Evolutionary conservation across 2,888 invertebrate genomes (phyloP).

Genomic region (Conistra vaccinii): DNA sequence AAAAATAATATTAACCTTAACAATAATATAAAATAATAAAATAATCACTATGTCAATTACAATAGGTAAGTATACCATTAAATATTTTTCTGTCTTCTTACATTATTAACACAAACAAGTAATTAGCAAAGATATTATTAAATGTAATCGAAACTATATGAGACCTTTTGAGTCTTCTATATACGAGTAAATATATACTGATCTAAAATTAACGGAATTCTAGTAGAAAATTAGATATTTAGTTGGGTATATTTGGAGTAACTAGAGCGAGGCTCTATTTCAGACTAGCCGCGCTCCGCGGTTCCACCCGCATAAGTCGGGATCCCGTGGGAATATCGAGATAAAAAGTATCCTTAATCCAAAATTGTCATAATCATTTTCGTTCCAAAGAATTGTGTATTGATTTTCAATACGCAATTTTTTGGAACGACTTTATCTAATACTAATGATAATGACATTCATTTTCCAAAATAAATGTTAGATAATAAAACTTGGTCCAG

Average conservation of each 20-base stretch:
- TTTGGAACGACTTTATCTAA: background rate
- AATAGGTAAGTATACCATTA: no score
- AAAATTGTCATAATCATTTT: background rate
- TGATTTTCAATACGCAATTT: background rate
- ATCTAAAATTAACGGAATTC: conserved; percentile 19
- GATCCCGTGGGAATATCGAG: no score
- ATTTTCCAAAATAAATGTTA: background rate
- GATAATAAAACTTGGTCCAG: background rate
- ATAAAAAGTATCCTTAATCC: background rate
- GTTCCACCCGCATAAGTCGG: no score
- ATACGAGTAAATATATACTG: conserved; percentile 15
- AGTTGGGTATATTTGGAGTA: background rate
- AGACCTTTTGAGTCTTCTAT: conserved; percentile 59
- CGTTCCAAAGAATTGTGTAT: no score
- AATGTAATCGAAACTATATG: conserved; percentile 70
- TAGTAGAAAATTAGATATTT: conserved; percentile 1
- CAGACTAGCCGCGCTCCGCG: no score
- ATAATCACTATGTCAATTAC: no score
- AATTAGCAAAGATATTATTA: conserved; percentile 72
- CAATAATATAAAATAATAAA: no score
- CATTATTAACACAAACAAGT: no score
- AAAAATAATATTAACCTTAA: no score
- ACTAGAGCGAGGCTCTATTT: background rate
- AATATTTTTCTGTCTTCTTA: no score
- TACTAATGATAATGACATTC: background rate